Percentiles rank a stretch among this genome's conserved stretches.
These are phyloP conservation scores for Tauraco hartlaubi DNA, from an alignment of 2,797 vertebrate genomes.

Conservation along the genomic window DNA sequence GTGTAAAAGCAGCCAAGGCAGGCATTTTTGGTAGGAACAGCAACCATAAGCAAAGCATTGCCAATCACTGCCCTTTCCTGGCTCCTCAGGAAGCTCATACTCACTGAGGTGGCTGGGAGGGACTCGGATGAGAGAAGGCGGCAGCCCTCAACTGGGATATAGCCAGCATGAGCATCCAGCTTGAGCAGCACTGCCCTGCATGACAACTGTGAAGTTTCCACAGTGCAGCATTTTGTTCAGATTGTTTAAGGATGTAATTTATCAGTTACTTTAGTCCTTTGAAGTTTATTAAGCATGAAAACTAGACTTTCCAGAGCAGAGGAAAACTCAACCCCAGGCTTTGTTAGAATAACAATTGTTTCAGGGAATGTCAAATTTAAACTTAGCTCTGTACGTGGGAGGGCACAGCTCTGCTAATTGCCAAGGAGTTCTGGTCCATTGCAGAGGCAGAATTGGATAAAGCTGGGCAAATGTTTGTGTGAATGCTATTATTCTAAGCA, in stretches of 20 bases:
- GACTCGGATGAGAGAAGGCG: not conserved
- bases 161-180: not conserved
- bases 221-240: not conserved
- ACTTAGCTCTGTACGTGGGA: not conserved
- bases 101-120: not conserved
- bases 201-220: not conserved
- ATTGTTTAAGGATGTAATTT: constrained; percentile 38
- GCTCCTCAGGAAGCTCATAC: not conserved
- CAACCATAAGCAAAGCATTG: not conserved
- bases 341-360: constrained; percentile 34
- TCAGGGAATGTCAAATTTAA: constrained; percentile 10
- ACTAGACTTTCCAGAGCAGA: constrained; percentile 20
- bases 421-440: not conserved
- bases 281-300: constrained; percentile 57
- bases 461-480: constrained; percentile 6
- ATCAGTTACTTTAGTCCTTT: constrained; percentile 38
- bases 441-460: constrained; percentile 28
- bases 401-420: constrained; percentile 6
- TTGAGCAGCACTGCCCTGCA: not conserved
- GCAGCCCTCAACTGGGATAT: not conserved
- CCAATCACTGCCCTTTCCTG: not conserved
- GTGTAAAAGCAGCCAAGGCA: not conserved
- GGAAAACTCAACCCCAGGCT: constrained; percentile 7
- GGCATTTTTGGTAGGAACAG: not conserved
- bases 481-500: not conserved